Conservation (phyloP, 1,140 invertebrate genomes). For the Drosophila leontia region DNA sequence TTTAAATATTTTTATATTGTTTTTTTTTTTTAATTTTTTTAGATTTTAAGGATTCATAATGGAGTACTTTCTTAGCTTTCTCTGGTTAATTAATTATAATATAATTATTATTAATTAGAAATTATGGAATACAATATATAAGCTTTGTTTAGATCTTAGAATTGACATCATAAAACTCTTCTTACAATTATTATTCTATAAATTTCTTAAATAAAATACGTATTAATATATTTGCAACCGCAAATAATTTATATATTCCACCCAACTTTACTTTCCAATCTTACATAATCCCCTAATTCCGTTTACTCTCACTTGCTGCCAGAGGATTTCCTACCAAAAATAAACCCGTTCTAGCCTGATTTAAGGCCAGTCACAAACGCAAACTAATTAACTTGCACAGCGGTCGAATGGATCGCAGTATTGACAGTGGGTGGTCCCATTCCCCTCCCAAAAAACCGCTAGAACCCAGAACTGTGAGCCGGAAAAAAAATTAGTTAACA, state of each 20-base stretch:
- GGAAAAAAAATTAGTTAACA: slow-evolving; percentile 74
- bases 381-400: slow-evolving; percentile 76
- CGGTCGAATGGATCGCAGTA: slow-evolving; percentile 35
- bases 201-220: rapidly evolving
- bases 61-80: not conserved
- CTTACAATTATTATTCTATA: not conserved
- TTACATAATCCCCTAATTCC: not conserved
- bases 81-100: not conserved
- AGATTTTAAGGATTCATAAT: too few species aligned
- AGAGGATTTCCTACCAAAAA: slow-evolving; percentile 1
- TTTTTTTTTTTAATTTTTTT: not conserved
- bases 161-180: not conserved
- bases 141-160: too few species aligned
- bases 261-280: not conserved
- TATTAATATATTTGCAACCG: not conserved
- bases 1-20: not conserved
- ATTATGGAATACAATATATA: not conserved
- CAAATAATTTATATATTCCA: not conserved
- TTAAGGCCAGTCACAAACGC: slow-evolving; percentile 35
- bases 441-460: not conserved
- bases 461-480: slow-evolving; percentile 18
- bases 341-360: slow-evolving; percentile 43
- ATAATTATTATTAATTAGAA: not conserved
- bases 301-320: slow-evolving; percentile 13
- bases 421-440: slow-evolving; percentile 63